These are phyloP conservation scores for Lithobates pipiens DNA, from an alignment of 2,797 vertebrate genomes.

Conservation along the genomic window DNA sequence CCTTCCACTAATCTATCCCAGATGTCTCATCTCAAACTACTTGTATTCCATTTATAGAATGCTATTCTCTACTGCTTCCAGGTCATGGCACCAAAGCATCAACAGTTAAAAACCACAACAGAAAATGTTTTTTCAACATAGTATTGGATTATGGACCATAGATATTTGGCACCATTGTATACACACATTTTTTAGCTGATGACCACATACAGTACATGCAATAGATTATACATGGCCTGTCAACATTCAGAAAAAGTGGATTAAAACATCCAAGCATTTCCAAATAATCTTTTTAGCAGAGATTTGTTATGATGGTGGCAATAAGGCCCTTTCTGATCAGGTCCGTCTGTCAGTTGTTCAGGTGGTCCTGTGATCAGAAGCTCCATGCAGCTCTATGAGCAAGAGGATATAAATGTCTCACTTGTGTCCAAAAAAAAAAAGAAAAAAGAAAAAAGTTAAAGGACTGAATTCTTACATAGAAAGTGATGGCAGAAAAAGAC, in stretches of 20 bases:
- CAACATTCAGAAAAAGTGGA: neutral
- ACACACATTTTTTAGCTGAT: conserved; percentile 18
- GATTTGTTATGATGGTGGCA: neutral
- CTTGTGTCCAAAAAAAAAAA: no score
- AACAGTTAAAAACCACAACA: conserved; percentile 49
- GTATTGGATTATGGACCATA: conserved; percentile 43
- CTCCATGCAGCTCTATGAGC: no score
- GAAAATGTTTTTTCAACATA: conserved; percentile 26
- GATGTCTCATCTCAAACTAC: conserved; percentile 59
- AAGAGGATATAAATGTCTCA: no score
- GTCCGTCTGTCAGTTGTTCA: no score
- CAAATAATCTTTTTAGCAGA: neutral
- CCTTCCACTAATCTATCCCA: conserved; percentile 61
- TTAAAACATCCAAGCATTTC: conserved; percentile 2
- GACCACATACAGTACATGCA: conserved; percentile 18
- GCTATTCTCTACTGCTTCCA: conserved; percentile 54
- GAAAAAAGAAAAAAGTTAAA: no score
- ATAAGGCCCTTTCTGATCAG: no score
- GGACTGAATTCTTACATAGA: no score
- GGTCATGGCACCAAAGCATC: conserved; percentile 58
- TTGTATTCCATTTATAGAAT: conserved; percentile 62
- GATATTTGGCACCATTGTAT: conserved; percentile 32
- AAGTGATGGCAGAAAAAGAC: no score
- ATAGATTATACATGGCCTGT: neutral
- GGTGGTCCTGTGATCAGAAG: no score